A percentile compares a stretch with the other conserved stretches of the same genome.
These are phyloP conservation scores for Coenonympha arcania DNA, from an alignment of 2,888 invertebrate genomes.

Conservation along the genomic window DNA sequence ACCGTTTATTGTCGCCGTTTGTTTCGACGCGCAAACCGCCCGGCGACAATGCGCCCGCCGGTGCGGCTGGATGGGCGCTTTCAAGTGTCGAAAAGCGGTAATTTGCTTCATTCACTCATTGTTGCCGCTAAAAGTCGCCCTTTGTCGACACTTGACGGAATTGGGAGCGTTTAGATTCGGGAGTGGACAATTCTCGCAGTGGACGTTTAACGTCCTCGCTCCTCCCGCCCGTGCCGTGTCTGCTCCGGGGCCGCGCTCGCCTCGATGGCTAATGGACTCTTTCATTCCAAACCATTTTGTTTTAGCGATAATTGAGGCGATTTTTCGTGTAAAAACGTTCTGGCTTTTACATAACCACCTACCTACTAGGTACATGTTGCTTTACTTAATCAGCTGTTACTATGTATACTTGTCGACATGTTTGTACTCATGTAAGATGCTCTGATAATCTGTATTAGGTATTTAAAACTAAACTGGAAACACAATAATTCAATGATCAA, in stretches of 20 bases:
- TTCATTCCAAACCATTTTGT: constrained; percentile 19
- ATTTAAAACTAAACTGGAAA: no score
- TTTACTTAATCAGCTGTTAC: no score
- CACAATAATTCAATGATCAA: no score
- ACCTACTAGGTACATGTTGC: background rate
- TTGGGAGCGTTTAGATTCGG: constrained; percentile 71
- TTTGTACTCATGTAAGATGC: no score
- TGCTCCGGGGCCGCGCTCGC: constrained; percentile 21
- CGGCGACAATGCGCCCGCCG: constrained; percentile 57
- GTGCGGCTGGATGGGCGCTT: constrained; percentile 65
- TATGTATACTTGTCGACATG: background rate
- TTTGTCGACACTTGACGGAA: constrained; percentile 69
- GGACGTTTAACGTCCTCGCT: constrained; percentile 44
- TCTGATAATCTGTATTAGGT: no score
- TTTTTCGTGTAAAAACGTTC: background rate
- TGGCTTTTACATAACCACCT: background rate
- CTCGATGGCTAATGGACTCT: constrained; percentile 20
- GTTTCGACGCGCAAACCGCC: constrained; percentile 70
- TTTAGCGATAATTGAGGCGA: constrained; percentile 13
- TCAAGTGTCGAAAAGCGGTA: constrained; percentile 70
- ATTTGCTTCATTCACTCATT: constrained; percentile 71
- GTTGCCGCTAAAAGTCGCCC: constrained; percentile 69
- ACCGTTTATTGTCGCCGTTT: constrained; percentile 72
- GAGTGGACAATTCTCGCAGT: constrained; percentile 66
- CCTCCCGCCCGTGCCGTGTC: background rate